Percentiles rank a stretch among this genome's conserved stretches.
Conservation (phyloP, 2,888 invertebrate genomes). For the Temnothorax rugatulus region DNA sequence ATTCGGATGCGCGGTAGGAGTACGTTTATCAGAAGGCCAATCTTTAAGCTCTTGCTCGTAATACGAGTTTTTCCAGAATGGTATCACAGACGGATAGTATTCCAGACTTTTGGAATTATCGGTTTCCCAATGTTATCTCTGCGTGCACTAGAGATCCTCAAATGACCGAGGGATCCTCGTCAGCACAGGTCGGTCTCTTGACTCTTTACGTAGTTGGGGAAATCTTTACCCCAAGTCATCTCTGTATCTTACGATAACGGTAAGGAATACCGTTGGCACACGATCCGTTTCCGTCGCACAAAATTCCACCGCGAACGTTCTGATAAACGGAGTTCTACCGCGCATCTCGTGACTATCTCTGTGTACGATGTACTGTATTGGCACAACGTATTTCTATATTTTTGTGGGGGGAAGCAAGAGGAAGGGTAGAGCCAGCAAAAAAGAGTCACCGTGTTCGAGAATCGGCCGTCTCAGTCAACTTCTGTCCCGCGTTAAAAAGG, state of each 20-base stretch:
- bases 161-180: neutral
- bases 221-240: neutral
- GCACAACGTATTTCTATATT: slow-evolving; percentile 73
- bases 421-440: slow-evolving; percentile 86
- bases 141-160: neutral
- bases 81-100: slow-evolving; percentile 10
- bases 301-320: slow-evolving; percentile 20
- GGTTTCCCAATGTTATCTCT: slow-evolving; percentile 3
- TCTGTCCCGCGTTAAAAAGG: slow-evolving; percentile 70
- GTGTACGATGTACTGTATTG: slow-evolving; percentile 71
- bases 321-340: slow-evolving; percentile 54
- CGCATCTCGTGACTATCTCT: slow-evolving; percentile 50
- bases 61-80: slow-evolving; percentile 1
- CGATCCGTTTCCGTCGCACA: neutral
- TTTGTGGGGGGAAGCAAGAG: slow-evolving; percentile 86
- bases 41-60: slow-evolving; percentile 5
- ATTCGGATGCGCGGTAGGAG: slow-evolving; percentile 41
- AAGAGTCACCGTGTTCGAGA: slow-evolving; percentile 79
- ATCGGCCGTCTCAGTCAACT: slow-evolving; percentile 73
- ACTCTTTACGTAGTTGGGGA: neutral
- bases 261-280: slow-evolving; percentile 6
- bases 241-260: slow-evolving; percentile 8
- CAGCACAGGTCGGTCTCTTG: neutral
- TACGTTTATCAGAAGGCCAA: slow-evolving; percentile 47
- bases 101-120: slow-evolving; percentile 21